Evolutionary conservation across 37 sponge, comb jelly and placozoan species (phyloP).

Genomic region (Spongilla lacustris): DNA sequence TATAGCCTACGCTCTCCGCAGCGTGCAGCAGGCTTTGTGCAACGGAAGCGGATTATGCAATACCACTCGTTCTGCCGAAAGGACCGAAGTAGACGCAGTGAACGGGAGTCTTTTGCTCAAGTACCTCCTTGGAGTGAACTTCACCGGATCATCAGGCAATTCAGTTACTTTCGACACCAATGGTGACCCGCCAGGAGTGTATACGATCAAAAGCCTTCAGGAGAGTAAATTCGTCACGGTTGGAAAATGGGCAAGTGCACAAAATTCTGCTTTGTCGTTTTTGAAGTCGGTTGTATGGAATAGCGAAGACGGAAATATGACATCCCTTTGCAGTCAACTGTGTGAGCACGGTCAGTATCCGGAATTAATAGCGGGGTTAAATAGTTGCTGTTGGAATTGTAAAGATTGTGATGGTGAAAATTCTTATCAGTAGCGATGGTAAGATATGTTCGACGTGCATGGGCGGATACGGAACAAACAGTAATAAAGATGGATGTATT

Average conservation of each 20-base stretch:
- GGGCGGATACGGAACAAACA: conserved; percentile 36
- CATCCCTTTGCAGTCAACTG: not conserved
- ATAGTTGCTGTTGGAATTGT: conserved; percentile 70
- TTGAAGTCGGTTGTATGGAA: not conserved
- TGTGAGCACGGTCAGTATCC: conserved; percentile 48
- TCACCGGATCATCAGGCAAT: not conserved
- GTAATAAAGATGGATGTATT: conserved; percentile 31
- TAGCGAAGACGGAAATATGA: not conserved
- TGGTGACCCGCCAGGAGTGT: conserved; percentile 31
- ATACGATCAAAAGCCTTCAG: conserved; percentile 28
- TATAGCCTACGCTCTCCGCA: conserved; percentile 61
- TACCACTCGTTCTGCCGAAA: not conserved
- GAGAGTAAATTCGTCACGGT: not conserved
- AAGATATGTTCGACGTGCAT: conserved; percentile 43
- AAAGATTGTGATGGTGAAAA: not conserved
- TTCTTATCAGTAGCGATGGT: not conserved
- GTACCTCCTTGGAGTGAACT: conserved; percentile 3
- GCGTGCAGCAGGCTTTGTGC: conserved; percentile 33
- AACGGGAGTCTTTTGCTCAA: conserved; percentile 23
- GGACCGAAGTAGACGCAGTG: not conserved
- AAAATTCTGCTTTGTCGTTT: not conserved
- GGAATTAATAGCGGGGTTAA: not conserved
- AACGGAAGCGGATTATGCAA: conserved; percentile 17
- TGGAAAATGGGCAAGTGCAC: not conserved
- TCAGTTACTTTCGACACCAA: conserved; percentile 46